These are phyloP conservation scores for Scophthalmus maximus DNA, from an alignment of 2,113 vertebrate genomes.

Conservation along the genomic window DNA sequence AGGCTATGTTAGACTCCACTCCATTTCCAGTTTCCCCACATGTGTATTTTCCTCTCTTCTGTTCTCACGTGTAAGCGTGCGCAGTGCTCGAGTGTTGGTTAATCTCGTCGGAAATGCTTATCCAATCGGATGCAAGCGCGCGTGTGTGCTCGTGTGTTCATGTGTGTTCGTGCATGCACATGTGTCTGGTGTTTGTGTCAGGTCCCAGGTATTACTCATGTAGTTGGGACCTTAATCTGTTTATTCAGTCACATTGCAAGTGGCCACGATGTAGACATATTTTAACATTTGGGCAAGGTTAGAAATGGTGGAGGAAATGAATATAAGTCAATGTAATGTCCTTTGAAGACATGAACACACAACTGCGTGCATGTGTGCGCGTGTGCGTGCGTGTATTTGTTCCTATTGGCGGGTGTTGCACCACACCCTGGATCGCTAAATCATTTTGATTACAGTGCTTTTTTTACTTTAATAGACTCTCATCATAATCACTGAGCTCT, in stretches of 20 bases:
- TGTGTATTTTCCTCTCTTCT: constrained; percentile 55
- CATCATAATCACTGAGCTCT: constrained; percentile 74
- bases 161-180: background rate
- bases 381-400: constrained; percentile 12
- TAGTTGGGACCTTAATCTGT: background rate
- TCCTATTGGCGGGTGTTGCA: constrained; percentile 32
- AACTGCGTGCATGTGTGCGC: background rate
- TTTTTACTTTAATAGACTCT: constrained; percentile 74
- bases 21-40: constrained; percentile 64
- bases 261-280: too few relatives aligned
- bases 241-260: too few relatives aligned
- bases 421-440: constrained; percentile 53
- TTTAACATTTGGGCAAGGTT: background rate
- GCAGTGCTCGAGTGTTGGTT: constrained; percentile 53
- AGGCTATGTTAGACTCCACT: constrained; percentile 67
- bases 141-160: background rate
- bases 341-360: background rate
- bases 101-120: constrained; percentile 51
- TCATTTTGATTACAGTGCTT: constrained; percentile 70
- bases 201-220: background rate
- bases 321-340: background rate
- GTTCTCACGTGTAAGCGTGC: constrained; percentile 28
- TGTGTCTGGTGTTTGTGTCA: background rate
- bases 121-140: constrained; percentile 2
- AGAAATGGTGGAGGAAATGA: background rate